Percentiles rank a stretch among this genome's conserved stretches.
phyloP scores from a whole-genome alignment of 2,113 vertebrate species.

The Percopsis transmontana region DNA sequence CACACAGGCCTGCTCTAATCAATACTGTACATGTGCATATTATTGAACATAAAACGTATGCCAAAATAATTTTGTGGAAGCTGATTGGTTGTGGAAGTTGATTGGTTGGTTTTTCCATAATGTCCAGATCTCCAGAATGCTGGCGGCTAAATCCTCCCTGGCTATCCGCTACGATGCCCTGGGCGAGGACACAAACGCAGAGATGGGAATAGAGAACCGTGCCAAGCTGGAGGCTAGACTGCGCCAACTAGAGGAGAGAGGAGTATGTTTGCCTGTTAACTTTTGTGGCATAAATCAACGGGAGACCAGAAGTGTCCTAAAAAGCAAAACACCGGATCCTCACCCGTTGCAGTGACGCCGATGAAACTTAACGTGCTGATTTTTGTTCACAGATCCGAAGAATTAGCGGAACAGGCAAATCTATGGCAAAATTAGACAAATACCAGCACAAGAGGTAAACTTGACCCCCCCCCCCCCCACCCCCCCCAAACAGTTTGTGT shows the following conservation, averaged over 20 bases:
- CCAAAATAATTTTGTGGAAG: no score
- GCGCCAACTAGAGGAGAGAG: conserved; percentile 90
- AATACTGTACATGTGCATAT: no score
- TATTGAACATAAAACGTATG: no score
- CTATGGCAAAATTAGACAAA: conserved; percentile 90
- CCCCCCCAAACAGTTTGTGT: background rate
- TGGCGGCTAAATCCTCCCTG: conserved; percentile 92
- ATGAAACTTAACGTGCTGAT: background rate
- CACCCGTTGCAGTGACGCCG: no score
- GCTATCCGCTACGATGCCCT: conserved; percentile 95
- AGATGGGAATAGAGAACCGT: conserved; percentile 92
- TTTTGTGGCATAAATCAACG: no score
- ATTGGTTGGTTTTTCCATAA: no score
- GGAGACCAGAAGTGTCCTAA: no score
- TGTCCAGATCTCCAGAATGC: conserved; percentile 90
- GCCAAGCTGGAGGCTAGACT: conserved; percentile 91
- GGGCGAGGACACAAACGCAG: conserved; percentile 90
- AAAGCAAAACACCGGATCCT: no score
- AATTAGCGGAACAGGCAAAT: conserved; percentile 96
- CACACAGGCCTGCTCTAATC: background rate
- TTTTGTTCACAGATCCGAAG: conserved; percentile 82
- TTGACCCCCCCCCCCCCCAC: background rate
- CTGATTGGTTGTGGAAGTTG: no score
- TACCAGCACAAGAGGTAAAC: conserved; percentile 94
- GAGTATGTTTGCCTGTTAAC: conserved; percentile 76